Conservation (phyloP, 2,113 vertebrate genomes). For the Phalacrocorax brasilianus region DNA sequence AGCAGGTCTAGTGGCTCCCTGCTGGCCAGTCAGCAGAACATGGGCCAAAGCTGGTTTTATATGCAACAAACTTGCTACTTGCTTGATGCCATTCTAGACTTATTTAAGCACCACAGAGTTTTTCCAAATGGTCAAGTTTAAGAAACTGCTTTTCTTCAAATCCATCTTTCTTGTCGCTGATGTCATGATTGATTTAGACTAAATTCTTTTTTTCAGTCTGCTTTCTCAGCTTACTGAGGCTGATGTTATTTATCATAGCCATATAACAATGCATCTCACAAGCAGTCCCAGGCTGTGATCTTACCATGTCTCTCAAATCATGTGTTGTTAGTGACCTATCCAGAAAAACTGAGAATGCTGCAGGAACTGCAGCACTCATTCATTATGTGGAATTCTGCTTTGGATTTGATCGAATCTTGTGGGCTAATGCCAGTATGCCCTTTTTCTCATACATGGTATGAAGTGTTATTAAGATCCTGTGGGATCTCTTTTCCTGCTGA, state of each 20-base stretch:
- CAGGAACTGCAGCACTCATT: background rate
- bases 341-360: background rate
- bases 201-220: background rate
- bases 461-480: background rate
- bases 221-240: background rate
- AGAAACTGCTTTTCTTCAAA: background rate
- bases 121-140: background rate
- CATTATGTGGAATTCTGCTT: background rate
- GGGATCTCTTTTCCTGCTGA: background rate
- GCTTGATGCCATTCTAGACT: background rate
- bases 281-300: background rate
- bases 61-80: background rate
- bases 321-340: background rate
- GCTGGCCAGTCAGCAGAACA: background rate
- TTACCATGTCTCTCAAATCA: background rate
- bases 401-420: background rate
- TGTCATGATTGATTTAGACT: background rate
- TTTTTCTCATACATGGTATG: background rate
- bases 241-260: background rate
- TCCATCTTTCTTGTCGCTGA: background rate
- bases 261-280: background rate
- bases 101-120: background rate
- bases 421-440: background rate
- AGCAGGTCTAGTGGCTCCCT: background rate
- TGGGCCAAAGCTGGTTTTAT: background rate